These are phyloP conservation scores for Idaea biselata DNA, from an alignment of 2,888 invertebrate species.

Conservation along the genomic window DNA sequence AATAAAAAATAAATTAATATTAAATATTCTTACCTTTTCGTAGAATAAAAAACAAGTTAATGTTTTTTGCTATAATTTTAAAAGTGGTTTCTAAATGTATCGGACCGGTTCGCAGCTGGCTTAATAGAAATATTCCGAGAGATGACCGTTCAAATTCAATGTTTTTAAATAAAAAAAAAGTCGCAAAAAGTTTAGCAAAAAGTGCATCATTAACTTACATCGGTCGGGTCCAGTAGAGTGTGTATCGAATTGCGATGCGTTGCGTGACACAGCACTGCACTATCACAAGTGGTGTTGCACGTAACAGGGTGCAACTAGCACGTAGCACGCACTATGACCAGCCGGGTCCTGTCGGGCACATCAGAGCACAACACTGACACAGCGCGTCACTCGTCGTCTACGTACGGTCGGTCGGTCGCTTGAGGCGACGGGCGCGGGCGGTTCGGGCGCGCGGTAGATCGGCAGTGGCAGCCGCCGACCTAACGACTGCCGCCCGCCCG, in stretches of 20 bases:
- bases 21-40: neutral
- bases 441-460: neutral
- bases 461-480: neutral
- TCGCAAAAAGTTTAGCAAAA: neutral
- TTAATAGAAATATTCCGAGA: neutral
- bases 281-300: neutral
- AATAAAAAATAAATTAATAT: neutral
- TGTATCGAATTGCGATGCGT: neutral
- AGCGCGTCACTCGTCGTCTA: too few species aligned
- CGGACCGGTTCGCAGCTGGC: neutral
- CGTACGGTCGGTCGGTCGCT: too few species aligned
- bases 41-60: neutral
- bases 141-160: neutral
- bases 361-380: too few species aligned
- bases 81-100: neutral
- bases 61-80: neutral
- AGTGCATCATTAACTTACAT: neutral
- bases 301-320: neutral
- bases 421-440: too few species aligned
- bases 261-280: neutral
- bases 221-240: neutral
- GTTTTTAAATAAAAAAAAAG: neutral
- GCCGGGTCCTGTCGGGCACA: too few species aligned
- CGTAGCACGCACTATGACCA: too few species aligned
- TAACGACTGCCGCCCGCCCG: neutral